Conservation (phyloP, 1,140 invertebrate genomes). For the Drosophila novamexicana region DNA sequence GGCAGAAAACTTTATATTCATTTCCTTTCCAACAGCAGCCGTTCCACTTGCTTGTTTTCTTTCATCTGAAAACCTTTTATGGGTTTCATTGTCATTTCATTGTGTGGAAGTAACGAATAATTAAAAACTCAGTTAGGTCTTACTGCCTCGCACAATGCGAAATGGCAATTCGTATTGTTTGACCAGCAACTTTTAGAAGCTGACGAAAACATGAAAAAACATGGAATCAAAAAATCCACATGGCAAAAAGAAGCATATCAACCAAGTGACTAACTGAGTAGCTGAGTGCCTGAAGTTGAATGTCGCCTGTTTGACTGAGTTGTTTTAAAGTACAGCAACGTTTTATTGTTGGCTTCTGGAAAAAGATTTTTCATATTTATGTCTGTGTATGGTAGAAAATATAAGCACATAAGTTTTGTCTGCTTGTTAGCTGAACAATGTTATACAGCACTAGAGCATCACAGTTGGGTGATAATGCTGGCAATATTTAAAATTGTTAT, state of each 20-base stretch:
- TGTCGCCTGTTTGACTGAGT: conserved; percentile 34
- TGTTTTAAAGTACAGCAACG: conserved; percentile 52
- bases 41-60: conserved; percentile 21
- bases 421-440: not conserved
- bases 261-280: not conserved
- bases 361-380: conserved; percentile 28
- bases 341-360: conserved; percentile 48
- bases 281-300: conserved; percentile 35
- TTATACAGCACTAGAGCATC: not conserved
- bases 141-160: conserved; percentile 30
- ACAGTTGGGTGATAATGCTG: not conserved
- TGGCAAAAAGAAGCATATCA: conserved; percentile 39
- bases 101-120: conserved; percentile 65
- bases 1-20: conserved; percentile 12
- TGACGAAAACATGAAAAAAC: conserved; percentile 75
- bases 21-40: not conserved
- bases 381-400: conserved; percentile 9
- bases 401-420: not conserved
- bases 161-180: conserved; percentile 65
- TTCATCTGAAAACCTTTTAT: conserved; percentile 56
- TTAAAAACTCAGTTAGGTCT: conserved; percentile 79
- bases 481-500: not conserved
- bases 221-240: conserved; percentile 47
- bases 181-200: conserved; percentile 59
- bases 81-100: conserved; percentile 51